phyloP scores from a whole-genome alignment of 2,113 vertebrate species.

The Malurus cyaneus region DNA sequence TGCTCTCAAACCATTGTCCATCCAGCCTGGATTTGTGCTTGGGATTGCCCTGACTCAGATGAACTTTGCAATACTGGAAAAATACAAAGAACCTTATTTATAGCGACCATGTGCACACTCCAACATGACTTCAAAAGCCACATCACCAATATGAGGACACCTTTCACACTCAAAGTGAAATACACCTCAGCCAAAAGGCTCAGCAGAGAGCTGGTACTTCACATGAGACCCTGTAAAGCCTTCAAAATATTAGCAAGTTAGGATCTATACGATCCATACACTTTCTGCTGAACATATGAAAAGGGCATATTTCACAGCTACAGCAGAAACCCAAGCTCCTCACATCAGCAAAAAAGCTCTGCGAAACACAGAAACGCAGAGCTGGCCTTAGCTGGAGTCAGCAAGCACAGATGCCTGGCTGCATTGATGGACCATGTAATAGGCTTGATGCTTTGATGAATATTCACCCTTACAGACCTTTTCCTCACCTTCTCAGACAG shows the following conservation, averaged over 20 bases:
- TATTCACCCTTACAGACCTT: not conserved
- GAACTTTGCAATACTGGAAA: not conserved
- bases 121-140: accelerated
- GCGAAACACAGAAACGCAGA: not conserved
- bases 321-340: conserved; percentile 23
- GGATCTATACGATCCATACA: not conserved
- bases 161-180: not conserved
- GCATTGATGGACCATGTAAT: not conserved
- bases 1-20: not conserved
- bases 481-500: not conserved
- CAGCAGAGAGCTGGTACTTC: not conserved
- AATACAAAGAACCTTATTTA: not conserved
- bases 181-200: not conserved
- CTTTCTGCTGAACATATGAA: conserved; percentile 27
- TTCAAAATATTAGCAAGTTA: not conserved
- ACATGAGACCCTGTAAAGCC: not conserved
- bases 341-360: conserved; percentile 24
- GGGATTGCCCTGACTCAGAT: accelerated
- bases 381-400: not conserved
- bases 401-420: not conserved
- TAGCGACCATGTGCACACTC: not conserved
- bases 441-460: not conserved
- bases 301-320: not conserved
- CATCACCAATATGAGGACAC: not conserved
- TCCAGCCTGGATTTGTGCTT: not conserved